Evolutionary conservation across 1,140 invertebrate genomes (phyloP).

Genomic region (Eurosta solidaginis): DNA sequence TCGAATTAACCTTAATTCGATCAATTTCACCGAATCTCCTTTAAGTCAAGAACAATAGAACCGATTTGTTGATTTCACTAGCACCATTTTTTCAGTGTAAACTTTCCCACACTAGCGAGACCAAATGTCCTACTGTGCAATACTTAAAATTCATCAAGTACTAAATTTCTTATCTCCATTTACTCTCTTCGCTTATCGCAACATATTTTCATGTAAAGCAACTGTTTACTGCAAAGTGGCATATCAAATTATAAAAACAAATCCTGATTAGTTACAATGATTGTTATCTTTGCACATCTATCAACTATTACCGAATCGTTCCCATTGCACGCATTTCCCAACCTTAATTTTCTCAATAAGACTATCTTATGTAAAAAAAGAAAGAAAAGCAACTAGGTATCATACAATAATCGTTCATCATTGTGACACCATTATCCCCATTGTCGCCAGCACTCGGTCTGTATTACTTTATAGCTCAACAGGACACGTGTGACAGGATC

Average conservation of each 20-base stretch:
- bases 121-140: too few species aligned
- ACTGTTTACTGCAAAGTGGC: too few species aligned
- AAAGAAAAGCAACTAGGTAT: background rate
- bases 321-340: background rate
- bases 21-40: too few species aligned
- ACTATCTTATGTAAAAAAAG: background rate
- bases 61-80: too few species aligned
- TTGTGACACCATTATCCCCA: conserved; percentile 25
- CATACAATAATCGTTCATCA: conserved; percentile 25
- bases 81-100: too few species aligned
- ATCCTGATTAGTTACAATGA: background rate
- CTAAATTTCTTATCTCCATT: too few species aligned
- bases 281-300: background rate
- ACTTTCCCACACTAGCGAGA: too few species aligned
- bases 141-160: too few species aligned
- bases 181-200: too few species aligned
- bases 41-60: too few species aligned
- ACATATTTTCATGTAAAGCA: too few species aligned
- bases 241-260: background rate
- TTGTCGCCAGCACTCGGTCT: background rate
- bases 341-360: background rate
- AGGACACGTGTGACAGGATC: background rate
- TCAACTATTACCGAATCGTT: background rate
- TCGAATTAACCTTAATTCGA: too few species aligned
- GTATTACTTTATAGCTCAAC: background rate